Percentiles rank a stretch among this genome's conserved stretches.
phyloP scores from a whole-genome alignment of 2,888 invertebrate species.

The Limenitis camilla region DNA sequence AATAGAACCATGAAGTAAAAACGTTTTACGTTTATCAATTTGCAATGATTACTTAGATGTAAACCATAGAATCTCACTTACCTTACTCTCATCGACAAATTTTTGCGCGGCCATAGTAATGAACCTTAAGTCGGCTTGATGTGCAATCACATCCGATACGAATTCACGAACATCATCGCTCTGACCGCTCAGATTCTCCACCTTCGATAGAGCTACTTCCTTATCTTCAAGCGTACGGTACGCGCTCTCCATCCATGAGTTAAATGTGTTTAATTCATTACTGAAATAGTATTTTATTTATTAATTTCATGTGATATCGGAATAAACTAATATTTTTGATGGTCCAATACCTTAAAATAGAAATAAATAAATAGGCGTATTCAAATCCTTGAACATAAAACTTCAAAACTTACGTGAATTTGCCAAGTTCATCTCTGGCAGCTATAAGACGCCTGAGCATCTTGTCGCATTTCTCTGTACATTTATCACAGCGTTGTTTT shows the following conservation, averaged over 20 bases:
- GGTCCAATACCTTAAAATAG: no score
- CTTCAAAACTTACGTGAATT: slow-evolving; percentile 76
- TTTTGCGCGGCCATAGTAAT: slow-evolving; percentile 97
- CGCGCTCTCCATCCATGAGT: slow-evolving; percentile 88
- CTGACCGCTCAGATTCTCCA: slow-evolving; percentile 81
- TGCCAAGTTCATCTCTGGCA: slow-evolving; percentile 90
- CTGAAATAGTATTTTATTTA: slow-evolving; percentile 40
- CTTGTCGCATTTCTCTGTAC: slow-evolving; percentile 85
- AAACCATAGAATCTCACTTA: slow-evolving; percentile 30
- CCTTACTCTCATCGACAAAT: slow-evolving; percentile 95
- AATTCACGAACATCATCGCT: slow-evolving; percentile 90
- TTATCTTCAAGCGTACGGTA: slow-evolving; percentile 87
- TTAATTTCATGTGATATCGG: no score
- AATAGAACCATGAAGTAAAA: not conserved
- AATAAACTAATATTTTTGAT: no score
- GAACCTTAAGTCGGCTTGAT: slow-evolving; percentile 95
- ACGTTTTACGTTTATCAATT: not conserved
- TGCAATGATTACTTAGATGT: no score
- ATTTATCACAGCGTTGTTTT: slow-evolving; percentile 87
- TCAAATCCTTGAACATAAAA: not conserved
- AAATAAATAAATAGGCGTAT: not conserved
- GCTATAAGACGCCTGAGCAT: slow-evolving; percentile 83
- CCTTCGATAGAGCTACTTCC: slow-evolving; percentile 85
- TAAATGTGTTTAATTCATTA: slow-evolving; percentile 86
- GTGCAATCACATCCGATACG: slow-evolving; percentile 94